These are phyloP conservation scores for Hycleus phaleratus DNA, from an alignment of 1,140 invertebrate genomes.

Conservation along the genomic window DNA sequence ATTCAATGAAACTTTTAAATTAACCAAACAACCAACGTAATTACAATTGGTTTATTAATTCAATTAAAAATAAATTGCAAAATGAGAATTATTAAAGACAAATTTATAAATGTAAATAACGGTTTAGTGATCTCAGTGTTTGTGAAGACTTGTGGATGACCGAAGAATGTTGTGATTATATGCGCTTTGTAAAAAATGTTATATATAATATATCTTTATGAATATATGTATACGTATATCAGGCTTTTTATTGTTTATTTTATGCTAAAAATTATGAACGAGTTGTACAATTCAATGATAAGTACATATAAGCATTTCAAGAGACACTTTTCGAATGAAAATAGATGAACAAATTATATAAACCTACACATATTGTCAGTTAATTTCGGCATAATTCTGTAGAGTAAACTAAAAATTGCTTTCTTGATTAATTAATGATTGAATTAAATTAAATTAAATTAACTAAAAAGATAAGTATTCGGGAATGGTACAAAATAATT, in stretches of 20 bases:
- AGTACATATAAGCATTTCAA: too few relatives aligned
- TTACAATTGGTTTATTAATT: slow-evolving; percentile 4
- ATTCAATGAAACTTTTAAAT: slow-evolving; percentile 31
- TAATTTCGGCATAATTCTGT: not conserved
- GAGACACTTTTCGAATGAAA: too few relatives aligned
- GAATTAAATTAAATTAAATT: not conserved
- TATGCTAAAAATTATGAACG: not conserved
- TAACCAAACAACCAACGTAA: not conserved
- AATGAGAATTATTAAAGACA: slow-evolving; percentile 2
- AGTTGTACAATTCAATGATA: slow-evolving; percentile 2
- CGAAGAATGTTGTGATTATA: slow-evolving; percentile 8
- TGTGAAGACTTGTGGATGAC: slow-evolving; percentile 20
- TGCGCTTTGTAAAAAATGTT: slow-evolving; percentile 33
- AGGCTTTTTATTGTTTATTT: slow-evolving; percentile 24
- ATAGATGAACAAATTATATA: not conserved
- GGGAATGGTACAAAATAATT: not conserved
- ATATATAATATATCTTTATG: slow-evolving; percentile 20
- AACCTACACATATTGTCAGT: not conserved
- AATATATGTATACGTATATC: slow-evolving; percentile 33
- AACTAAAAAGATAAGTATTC: not conserved
- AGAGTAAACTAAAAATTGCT: not conserved
- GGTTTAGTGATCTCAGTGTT: slow-evolving; percentile 32
- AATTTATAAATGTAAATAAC: slow-evolving; percentile 18
- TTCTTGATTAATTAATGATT: not conserved
- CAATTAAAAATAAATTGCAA: slow-evolving; percentile 3